A percentile compares a stretch with the other conserved stretches of the same genome.
Conservation (phyloP, 2,888 invertebrate species). For the Leptogaster cylindrica region DNA sequence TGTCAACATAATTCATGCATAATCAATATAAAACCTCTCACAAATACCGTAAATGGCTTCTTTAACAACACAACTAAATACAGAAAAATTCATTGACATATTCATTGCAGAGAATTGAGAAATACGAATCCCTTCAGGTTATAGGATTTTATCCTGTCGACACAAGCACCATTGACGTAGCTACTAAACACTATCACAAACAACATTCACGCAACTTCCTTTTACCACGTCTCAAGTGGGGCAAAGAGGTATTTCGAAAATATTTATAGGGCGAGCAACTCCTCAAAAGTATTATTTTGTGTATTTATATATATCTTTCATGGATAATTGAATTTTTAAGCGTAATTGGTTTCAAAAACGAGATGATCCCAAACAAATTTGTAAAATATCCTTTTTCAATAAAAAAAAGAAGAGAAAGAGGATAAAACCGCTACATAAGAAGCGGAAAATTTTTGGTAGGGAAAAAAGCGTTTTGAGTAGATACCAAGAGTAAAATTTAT, state of each 20-base stretch:
- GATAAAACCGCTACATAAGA: no score
- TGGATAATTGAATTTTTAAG: constrained; percentile 26
- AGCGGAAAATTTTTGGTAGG: no score
- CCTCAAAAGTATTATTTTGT: constrained; percentile 28
- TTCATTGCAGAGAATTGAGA: constrained; percentile 20
- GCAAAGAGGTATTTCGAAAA: constrained; percentile 22
- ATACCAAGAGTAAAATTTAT: no score
- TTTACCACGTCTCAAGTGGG: constrained; percentile 4
- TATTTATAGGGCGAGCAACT: constrained; percentile 18
- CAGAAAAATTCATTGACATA: constrained; percentile 18
- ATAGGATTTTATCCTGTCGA: constrained; percentile 25
- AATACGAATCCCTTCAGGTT: constrained; percentile 28
- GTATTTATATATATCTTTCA: constrained; percentile 28
- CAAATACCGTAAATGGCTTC: constrained; percentile 29
- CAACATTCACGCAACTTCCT: background rate
- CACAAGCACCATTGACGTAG: constrained; percentile 22
- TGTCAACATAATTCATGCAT: constrained; percentile 32
- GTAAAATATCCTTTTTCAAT: no score
- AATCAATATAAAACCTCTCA: constrained; percentile 32
- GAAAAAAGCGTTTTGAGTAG: no score
- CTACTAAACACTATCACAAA: no score
- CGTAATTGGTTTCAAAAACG: constrained; percentile 20
- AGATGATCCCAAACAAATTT: no score
- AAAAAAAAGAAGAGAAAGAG: no score
- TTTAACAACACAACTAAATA: constrained; percentile 34